Base-by-base conservation (phyloP, 2,888 invertebrate genomes). In the Laspeyria flexula region DNA sequence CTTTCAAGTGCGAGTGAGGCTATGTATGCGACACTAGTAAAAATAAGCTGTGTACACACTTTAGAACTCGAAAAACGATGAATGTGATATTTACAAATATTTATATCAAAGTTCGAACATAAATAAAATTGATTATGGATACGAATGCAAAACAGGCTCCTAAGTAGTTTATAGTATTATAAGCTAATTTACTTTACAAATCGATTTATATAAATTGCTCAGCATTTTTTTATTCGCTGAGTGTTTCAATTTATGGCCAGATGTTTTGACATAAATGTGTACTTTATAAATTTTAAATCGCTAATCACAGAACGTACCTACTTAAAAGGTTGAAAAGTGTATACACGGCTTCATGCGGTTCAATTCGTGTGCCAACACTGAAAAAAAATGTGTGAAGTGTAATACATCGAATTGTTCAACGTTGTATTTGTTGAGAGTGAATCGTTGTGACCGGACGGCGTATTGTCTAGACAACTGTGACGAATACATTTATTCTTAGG, bases 351-450 rank as follows among this genome's bases (percentile, higher is more conserved):
- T 25, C 7, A 71, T 64, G 69, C 65, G 68, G 62, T 42, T 63
- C 40, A 59, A 63, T 69, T 65, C 52, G 58, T 65, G 76, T 83
- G 83, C 83, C 80, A 82, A 83, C 67, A 64, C 62, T 65, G 52
- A 52, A 75, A 75, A 77, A 77, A 81, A 61, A 74, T 65, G 65
- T 75, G 77, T 70, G 62, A 70, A 49, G 65, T 33, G 65, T 56
- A 69, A 62, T 63, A 60, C 67, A 67, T 65, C 37, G 29, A 71
- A 68, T 72, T 69, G 56, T 71, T 71, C 60, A 72, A 64, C 69
- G 71, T 61, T 52, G 65, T 54, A 51, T 62, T 57, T 31, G 21
- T 35, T 34, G 30, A 40, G 39, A 39, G 7, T 34, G 18, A 64
- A 43, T 57, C 18, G 25, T 55, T 65, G 55, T 48, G 43, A 49